These are phyloP conservation scores for Pterobdella sp. DNA, from an alignment of 2,888 invertebrate species.

Conservation along the genomic window DNA sequence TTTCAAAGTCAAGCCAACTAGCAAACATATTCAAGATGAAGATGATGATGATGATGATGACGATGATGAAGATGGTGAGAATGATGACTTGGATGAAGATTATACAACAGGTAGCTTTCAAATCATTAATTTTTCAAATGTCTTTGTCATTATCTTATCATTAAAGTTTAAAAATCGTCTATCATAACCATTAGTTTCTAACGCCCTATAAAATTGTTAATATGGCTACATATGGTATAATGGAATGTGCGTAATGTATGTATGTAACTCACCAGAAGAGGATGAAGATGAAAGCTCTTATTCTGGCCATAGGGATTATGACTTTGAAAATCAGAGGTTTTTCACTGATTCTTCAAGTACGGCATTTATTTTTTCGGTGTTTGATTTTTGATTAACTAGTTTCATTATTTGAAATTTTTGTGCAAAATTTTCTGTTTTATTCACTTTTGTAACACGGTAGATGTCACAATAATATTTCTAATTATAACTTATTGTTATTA, in stretches of 20 bases:
- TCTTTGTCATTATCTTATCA: neutral
- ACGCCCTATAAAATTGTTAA: neutral
- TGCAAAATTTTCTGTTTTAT: too few species aligned
- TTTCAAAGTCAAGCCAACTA: neutral
- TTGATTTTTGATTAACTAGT: too few species aligned
- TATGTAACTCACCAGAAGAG: neutral
- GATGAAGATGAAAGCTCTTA: neutral
- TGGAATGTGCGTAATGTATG: neutral
- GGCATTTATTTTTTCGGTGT: too few species aligned
- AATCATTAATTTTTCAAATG: too few species aligned
- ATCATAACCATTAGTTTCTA: neutral
- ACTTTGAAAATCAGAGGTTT: constrained; percentile 7
- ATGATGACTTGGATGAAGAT: neutral
- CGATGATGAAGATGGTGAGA: constrained; percentile 21
- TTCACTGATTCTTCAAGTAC: constrained; percentile 5
- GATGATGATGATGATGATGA: constrained; percentile 25
- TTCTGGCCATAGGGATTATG: constrained; percentile 6
- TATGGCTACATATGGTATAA: neutral
- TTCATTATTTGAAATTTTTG: too few species aligned
- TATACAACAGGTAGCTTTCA: constrained; percentile 23
- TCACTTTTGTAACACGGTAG: too few species aligned
- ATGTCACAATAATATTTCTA: too few species aligned
- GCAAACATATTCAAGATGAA: neutral
- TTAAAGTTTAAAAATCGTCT: neutral
- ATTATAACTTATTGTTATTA: too few species aligned